These are phyloP conservation scores for Equus przewalskii DNA, from an alignment of 2,113 vertebrate genomes.

Conservation along the genomic window DNA sequence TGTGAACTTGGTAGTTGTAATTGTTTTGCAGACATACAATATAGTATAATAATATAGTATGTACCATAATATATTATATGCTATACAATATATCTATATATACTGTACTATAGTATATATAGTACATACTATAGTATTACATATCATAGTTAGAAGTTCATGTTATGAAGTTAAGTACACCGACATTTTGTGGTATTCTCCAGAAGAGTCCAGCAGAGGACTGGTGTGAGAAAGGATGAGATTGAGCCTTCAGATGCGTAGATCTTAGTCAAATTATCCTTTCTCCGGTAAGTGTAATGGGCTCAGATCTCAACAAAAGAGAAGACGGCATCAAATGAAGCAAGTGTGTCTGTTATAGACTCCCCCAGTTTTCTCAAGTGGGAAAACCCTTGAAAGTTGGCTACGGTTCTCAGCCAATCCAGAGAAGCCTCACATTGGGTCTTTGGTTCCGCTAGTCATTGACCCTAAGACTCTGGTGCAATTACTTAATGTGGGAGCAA, in stretches of 20 bases:
- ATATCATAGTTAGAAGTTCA: background rate
- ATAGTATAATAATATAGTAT: background rate
- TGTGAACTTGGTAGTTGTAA: background rate
- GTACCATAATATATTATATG: too few species aligned
- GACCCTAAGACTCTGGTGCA: background rate
- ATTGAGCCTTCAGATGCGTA: background rate
- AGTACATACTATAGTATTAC: background rate
- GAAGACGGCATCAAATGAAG: background rate
- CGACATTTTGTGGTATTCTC: background rate
- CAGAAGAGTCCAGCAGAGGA: background rate
- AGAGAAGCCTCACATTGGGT: background rate
- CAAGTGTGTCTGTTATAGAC: background rate
- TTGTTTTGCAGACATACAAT: background rate
- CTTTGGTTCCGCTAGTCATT: background rate
- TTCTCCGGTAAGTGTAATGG: background rate
- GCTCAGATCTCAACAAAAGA: slow-evolving; percentile 20
- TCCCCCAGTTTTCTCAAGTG: background rate
- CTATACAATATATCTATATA: too few species aligned
- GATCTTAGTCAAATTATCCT: background rate
- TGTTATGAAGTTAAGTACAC: background rate
- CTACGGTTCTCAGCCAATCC: background rate
- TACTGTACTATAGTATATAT: too few species aligned
- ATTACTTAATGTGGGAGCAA: background rate
- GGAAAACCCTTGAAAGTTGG: background rate
- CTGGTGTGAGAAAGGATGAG: background rate